These are phyloP conservation scores for Eristalis tenax DNA, from an alignment of 2,888 invertebrate genomes.

Conservation along the genomic window DNA sequence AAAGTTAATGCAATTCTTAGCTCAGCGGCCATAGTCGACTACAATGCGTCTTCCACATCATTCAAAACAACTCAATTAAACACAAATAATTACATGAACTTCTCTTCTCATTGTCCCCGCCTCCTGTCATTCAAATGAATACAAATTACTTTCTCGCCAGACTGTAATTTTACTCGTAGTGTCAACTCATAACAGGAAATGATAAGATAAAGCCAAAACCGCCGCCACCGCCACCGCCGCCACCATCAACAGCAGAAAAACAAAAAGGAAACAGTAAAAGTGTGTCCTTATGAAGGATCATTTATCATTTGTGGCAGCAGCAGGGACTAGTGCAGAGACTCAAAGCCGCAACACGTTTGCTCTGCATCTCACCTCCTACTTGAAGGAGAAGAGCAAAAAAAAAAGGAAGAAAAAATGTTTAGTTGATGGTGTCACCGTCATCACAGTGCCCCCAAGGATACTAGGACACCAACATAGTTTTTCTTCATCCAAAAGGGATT, in stretches of 20 bases:
- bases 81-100: neutral
- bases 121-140: constrained; percentile 4
- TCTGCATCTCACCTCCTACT: constrained; percentile 3
- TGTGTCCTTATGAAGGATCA: constrained; percentile 50
- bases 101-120: neutral
- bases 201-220: neutral
- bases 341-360: constrained; percentile 21
- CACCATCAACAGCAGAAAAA: neutral
- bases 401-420: neutral
- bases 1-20: no score
- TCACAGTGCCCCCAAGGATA: constrained; percentile 28
- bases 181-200: neutral
- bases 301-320: constrained; percentile 33
- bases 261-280: constrained; percentile 11
- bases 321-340: neutral
- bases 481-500: constrained; percentile 11
- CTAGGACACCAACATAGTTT: neutral
- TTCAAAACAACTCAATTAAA: neutral
- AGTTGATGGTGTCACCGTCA: constrained; percentile 40
- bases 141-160: neutral
- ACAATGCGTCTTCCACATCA: no score
- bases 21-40: no score
- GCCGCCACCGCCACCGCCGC: neutral
- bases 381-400: neutral
- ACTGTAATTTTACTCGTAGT: neutral